A percentile compares a stretch with the other conserved stretches of the same genome.
Conservation (phyloP, 92 coral and sea anemone species). For the Montipora capitata region DNA sequence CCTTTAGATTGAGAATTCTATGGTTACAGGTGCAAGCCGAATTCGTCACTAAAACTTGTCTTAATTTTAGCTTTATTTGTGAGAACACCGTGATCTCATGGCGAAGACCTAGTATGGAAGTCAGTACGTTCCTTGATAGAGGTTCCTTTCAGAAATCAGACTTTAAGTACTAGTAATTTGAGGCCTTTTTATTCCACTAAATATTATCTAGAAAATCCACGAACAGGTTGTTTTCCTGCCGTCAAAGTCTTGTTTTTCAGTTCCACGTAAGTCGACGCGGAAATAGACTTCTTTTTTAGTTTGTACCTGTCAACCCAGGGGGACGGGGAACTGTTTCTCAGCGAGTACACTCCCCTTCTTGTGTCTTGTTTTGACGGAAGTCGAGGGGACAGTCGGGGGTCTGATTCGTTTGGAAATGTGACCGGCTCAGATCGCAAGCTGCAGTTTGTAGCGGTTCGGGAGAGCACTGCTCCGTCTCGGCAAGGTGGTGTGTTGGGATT, state of each 20-base stretch:
- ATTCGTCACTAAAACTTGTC: too few relatives aligned
- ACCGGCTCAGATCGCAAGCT: constrained; percentile 56
- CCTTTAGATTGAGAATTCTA: too few relatives aligned
- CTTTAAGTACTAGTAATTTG: background rate
- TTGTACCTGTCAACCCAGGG: constrained; percentile 97
- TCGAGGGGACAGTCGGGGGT: constrained; percentile 35
- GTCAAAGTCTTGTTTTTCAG: constrained; percentile 41
- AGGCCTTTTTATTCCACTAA: background rate
- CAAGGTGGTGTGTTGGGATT: constrained; percentile 60
- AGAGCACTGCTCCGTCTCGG: constrained; percentile 68
- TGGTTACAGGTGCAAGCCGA: too few relatives aligned
- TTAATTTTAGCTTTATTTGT: too few relatives aligned
- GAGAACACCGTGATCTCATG: too few relatives aligned
- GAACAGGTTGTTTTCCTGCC: constrained; percentile 51
- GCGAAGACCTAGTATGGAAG: too few relatives aligned
- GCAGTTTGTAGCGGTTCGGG: constrained; percentile 57
- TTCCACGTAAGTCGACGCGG: constrained; percentile 66
- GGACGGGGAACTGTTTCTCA: constrained; percentile 92
- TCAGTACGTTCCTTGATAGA: too few relatives aligned
- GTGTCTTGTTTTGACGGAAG: constrained; percentile 27
- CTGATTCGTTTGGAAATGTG: constrained; percentile 42
- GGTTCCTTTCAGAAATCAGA: too few relatives aligned
- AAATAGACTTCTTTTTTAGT: constrained; percentile 89
- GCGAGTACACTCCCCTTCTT: constrained; percentile 72
- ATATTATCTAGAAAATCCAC: constrained; percentile 76